Percentiles rank a stretch among this genome's conserved stretches.
These are phyloP conservation scores for Synergus laeviventris DNA, from an alignment of 2,888 invertebrate species.

Conservation along the genomic window DNA sequence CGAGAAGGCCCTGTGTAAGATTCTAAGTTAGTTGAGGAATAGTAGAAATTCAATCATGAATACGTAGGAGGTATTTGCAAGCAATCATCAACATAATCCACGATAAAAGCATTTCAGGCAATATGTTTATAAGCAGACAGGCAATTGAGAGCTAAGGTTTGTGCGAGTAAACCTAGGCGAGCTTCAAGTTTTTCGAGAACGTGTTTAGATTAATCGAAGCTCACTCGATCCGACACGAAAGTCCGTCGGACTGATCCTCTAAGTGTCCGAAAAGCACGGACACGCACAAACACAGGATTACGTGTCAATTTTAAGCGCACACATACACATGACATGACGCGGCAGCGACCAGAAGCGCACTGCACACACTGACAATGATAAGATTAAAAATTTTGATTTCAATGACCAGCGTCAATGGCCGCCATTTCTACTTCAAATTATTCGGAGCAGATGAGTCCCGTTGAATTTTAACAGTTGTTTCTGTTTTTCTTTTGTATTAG, in stretches of 20 bases:
- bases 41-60: slow-evolving; percentile 19
- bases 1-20: not conserved
- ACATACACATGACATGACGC: slow-evolving; percentile 57
- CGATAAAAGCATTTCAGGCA: slow-evolving; percentile 24
- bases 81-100: slow-evolving; percentile 18
- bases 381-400: slow-evolving; percentile 33
- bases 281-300: slow-evolving; percentile 44
- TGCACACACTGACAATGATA: slow-evolving; percentile 74
- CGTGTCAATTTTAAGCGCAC: slow-evolving; percentile 55
- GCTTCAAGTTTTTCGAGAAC: slow-evolving; percentile 14
- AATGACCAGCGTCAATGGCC: slow-evolving; percentile 51
- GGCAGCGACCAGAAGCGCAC: slow-evolving; percentile 73
- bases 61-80: slow-evolving; percentile 29
- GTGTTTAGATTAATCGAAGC: slow-evolving; percentile 28
- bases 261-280: slow-evolving; percentile 11
- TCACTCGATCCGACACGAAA: not conserved
- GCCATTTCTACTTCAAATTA: slow-evolving; percentile 47
- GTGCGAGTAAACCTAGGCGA: slow-evolving; percentile 13
- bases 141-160: slow-evolving; percentile 25
- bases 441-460: slow-evolving; percentile 30
- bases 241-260: slow-evolving; percentile 6
- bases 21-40: not conserved
- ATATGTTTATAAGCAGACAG: slow-evolving; percentile 36
- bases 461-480: slow-evolving; percentile 24
- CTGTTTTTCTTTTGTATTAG: slow-evolving; percentile 16